Percentiles rank a stretch among this genome's conserved stretches.
Conservation (phyloP, 2,797 vertebrate genomes). For the Syncerus caffer region DNA sequence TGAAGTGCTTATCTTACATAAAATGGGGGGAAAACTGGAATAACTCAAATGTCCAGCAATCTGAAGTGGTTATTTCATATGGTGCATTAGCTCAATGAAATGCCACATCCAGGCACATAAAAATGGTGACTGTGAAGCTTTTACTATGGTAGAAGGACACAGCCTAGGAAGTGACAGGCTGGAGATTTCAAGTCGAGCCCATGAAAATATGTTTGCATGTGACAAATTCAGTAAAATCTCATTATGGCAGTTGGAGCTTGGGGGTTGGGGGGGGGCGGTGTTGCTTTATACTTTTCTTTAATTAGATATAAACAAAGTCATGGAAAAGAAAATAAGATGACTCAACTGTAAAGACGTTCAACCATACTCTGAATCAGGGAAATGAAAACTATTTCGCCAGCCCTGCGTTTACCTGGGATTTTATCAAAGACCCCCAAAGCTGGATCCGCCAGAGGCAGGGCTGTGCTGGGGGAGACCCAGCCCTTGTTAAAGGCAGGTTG, state of each 20-base stretch:
- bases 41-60: background rate
- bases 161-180: background rate
- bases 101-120: background rate
- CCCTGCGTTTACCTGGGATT: background rate
- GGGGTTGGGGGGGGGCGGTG: accelerated
- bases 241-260: background rate
- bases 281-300: background rate
- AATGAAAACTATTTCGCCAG: background rate
- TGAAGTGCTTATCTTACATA: background rate
- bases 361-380: background rate
- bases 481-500: accelerated
- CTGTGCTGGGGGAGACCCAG: too few relatives aligned
- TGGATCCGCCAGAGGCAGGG: accelerated
- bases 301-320: conserved; percentile 33
- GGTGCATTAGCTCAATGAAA: background rate
- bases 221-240: background rate
- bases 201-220: background rate
- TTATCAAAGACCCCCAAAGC: background rate
- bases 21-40: background rate
- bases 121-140: background rate
- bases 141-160: background rate
- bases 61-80: background rate
- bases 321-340: conserved; percentile 22
- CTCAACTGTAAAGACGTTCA: background rate
- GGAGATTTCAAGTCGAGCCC: background rate